Evolutionary conservation across 2,888 invertebrate genomes (phyloP), one percentile per base, ranked within the genome.

Genomic region (Lagria hirta): DNA sequence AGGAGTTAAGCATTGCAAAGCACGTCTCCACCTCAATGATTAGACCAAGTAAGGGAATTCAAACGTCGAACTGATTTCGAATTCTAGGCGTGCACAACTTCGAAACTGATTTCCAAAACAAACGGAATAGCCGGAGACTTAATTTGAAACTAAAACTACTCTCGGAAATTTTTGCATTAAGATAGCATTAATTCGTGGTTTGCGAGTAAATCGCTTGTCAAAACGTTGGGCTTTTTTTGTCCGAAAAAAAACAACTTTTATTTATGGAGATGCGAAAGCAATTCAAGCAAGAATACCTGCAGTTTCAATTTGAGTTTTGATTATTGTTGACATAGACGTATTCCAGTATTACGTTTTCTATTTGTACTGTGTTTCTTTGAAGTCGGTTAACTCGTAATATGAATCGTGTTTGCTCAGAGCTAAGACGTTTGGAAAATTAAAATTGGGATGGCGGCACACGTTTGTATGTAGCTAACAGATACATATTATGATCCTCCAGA

Each of bases 271-370:
- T n/a, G n/a, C n/a, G n/a, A n/a, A n/a, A 22, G 22, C 23, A 16
- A 6, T 14, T 24, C 8, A 27, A 54, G 45, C 54, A 56, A 57
- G 55, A 60, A 57, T 61, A 61, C 61, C 60, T 62, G 61, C 60
- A 59, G 60, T 66, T 67, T 61, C 64, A 68, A 64, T 67, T 62
- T 60, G 58, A 58, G 60, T 62, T 65, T 56, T 65, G 66, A 66
- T 67, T 68, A 65, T 69, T 68, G 64, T 68, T 68, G 62, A 66
- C 67, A 62, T 58, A 65, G 62, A 61, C 57, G 60, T 58, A 64
- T 58, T 54, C 59, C 52, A 52, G 58, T 61, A 63, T 64, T 66
- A 57, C 61, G 55, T 64, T 62, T 62, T 65, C 60, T 59, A 55
- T 63, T 61, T 58, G 58, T 60, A 54, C 50, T 61, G 52, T 44